phyloP scores from a whole-genome alignment of 2,797 vertebrate genomes.

The Siniperca scherzeri region DNA sequence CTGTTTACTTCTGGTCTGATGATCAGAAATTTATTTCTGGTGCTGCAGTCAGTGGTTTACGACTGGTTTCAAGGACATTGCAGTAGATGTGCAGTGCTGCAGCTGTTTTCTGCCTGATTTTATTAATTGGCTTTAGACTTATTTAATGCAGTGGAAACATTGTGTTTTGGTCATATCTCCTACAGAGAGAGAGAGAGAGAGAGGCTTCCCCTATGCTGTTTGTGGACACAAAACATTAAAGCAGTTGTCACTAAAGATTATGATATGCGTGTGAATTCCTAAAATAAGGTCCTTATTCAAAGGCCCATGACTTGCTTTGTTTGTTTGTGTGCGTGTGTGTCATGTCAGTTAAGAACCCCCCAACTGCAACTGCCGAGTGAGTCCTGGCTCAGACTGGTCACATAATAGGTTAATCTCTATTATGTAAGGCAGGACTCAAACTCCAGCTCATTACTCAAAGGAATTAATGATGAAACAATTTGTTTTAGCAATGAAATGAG shows the following conservation, averaged over 20 bases:
- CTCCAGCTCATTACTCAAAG: background rate
- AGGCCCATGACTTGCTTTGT: background rate
- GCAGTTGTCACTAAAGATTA: background rate
- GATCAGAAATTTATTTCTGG: conserved; percentile 71
- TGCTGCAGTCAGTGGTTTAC: conserved; percentile 67
- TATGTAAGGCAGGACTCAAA: background rate
- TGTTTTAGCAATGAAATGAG: background rate
- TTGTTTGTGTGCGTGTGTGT: background rate
- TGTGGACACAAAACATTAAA: background rate
- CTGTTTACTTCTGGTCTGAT: conserved; percentile 73
- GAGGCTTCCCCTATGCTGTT: background rate
- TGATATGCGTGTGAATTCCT: background rate
- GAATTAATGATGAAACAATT: background rate
- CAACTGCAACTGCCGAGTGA: too few species aligned
- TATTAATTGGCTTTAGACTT: conserved; percentile 68
- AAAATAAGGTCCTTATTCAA: background rate
- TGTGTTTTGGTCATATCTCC: conserved; percentile 57
- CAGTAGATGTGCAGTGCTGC: conserved; percentile 29
- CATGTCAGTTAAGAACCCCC: background rate
- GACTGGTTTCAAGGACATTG: conserved; percentile 70
- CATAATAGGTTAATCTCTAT: background rate
- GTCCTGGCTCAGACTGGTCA: background rate
- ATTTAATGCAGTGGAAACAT: conserved; percentile 67
- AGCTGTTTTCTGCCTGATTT: conserved; percentile 66
- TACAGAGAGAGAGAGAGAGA: background rate